A percentile compares a stretch with the other conserved stretches of the same genome.
These are phyloP conservation scores for Gymnothorax javanicus DNA, from an alignment of 2,797 vertebrate genomes.

Conservation along the genomic window DNA sequence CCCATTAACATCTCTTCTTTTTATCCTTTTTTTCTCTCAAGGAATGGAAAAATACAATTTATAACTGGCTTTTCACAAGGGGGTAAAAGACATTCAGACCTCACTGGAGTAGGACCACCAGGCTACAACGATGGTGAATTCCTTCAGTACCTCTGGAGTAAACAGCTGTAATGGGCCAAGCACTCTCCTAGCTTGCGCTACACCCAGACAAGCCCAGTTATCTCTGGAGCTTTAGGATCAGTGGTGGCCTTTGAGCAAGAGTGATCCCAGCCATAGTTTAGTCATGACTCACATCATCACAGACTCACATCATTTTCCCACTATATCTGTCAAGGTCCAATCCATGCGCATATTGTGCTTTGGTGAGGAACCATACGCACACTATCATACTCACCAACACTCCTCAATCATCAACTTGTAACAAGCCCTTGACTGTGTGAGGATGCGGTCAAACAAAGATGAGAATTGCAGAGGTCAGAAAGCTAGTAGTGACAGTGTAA, in stretches of 20 bases:
- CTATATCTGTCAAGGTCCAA: background rate
- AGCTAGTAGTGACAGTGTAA: background rate
- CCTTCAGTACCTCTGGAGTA: conserved; percentile 29
- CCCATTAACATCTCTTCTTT: conserved; percentile 15
- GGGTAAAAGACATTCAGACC: conserved; percentile 53
- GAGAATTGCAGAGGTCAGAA: conserved; percentile 18
- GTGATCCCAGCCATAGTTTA: background rate
- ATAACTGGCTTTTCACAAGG: conserved; percentile 41
- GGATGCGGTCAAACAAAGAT: background rate
- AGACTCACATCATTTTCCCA: background rate
- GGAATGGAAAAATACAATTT: conserved; percentile 65
- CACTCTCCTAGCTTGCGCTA: background rate
- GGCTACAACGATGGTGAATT: conserved; percentile 15
- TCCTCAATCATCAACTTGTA: background rate
- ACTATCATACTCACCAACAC: background rate
- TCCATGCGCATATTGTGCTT: background rate
- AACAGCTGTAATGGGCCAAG: conserved; percentile 32
- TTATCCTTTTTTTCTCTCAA: conserved; percentile 1
- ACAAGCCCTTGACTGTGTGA: conserved; percentile 2
- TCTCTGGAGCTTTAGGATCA: background rate
- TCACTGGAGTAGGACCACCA: conserved; percentile 42
- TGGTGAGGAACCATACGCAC: background rate
- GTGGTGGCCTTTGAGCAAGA: conserved; percentile 5
- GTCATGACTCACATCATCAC: background rate
- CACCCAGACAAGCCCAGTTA: background rate